Evolutionary conservation across 1,140 invertebrate genomes (phyloP).

Genomic region (Venturia canescens): DNA sequence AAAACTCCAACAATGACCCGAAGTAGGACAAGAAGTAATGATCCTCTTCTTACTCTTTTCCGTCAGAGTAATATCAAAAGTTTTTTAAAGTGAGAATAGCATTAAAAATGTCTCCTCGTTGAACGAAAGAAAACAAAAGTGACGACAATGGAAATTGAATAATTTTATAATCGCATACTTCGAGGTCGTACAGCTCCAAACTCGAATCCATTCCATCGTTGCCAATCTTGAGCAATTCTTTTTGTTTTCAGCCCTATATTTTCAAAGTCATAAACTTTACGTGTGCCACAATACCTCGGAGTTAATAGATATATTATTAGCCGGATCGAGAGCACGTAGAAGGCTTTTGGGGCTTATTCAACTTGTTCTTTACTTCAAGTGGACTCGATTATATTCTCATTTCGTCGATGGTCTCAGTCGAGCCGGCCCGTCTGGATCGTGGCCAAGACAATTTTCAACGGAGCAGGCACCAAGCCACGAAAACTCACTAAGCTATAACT

Average conservation of each 20-base stretch:
- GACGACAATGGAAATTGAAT: too few relatives aligned
- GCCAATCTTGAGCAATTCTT: background rate
- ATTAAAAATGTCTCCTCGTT: too few relatives aligned
- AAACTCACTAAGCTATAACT: background rate
- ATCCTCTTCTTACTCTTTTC: too few relatives aligned
- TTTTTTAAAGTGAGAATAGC: too few relatives aligned
- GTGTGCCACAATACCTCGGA: background rate
- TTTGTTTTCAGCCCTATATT: background rate
- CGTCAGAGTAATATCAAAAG: too few relatives aligned
- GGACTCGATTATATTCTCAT: slow-evolving; percentile 66
- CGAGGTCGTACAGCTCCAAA: too few relatives aligned
- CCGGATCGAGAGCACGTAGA: background rate
- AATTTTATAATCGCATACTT: too few relatives aligned
- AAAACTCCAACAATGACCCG: background rate
- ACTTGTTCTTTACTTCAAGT: slow-evolving; percentile 55
- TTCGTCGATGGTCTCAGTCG: slow-evolving; percentile 48
- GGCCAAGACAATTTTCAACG: slow-evolving; percentile 61
- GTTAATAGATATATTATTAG: slow-evolving; percentile 4
- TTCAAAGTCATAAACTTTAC: background rate
- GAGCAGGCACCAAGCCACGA: slow-evolving; percentile 2
- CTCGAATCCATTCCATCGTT: too few relatives aligned
- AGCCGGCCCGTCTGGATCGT: slow-evolving; percentile 31
- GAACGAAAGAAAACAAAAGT: too few relatives aligned
- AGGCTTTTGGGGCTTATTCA: slow-evolving; percentile 13
- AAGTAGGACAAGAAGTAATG: too few relatives aligned